Evolutionary conservation across 2,888 invertebrate species (phyloP).

Genomic region (Sinodicranocentrus sp.): DNA sequence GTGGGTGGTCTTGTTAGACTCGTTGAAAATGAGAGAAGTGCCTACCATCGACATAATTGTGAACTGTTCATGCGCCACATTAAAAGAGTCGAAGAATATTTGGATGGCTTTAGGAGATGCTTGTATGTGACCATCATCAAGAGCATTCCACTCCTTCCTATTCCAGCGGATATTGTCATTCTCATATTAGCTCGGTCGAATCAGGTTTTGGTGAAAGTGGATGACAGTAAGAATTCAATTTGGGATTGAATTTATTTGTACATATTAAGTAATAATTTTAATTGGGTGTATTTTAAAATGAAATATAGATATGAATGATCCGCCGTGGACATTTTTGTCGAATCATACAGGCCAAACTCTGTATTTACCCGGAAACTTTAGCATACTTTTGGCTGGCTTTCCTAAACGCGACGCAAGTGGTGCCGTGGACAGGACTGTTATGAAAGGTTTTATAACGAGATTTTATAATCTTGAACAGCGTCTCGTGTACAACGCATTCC

Average conservation of each 20-base stretch:
- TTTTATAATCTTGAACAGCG: conserved; percentile 10
- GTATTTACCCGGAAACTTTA: conserved; percentile 71
- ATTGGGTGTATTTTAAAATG: too few species aligned
- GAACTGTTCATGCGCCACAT: conserved; percentile 71
- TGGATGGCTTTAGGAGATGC: conserved; percentile 67
- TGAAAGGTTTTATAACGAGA: conserved; percentile 52
- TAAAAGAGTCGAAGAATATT: conserved; percentile 46
- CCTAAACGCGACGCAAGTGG: not conserved
- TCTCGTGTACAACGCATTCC: conserved; percentile 12
- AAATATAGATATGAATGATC: conserved; percentile 19
- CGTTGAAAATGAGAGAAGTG: too few species aligned
- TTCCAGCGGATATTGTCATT: conserved; percentile 46
- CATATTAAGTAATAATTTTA: too few species aligned
- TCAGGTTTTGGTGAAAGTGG: conserved; percentile 32
- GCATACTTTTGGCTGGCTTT: conserved; percentile 65
- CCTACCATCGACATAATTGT: conserved; percentile 42
- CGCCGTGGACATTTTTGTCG: conserved; percentile 20
- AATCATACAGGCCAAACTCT: conserved; percentile 66
- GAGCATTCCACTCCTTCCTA: conserved; percentile 58
- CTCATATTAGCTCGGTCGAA: conserved; percentile 45
- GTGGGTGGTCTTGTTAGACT: too few species aligned
- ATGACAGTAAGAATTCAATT: too few species aligned
- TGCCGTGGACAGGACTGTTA: not conserved
- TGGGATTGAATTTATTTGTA: too few species aligned
- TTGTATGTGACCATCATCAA: conserved; percentile 59